phyloP scores from a whole-genome alignment of 2,113 vertebrate genomes.

The Brachypodius melanocephalos region DNA sequence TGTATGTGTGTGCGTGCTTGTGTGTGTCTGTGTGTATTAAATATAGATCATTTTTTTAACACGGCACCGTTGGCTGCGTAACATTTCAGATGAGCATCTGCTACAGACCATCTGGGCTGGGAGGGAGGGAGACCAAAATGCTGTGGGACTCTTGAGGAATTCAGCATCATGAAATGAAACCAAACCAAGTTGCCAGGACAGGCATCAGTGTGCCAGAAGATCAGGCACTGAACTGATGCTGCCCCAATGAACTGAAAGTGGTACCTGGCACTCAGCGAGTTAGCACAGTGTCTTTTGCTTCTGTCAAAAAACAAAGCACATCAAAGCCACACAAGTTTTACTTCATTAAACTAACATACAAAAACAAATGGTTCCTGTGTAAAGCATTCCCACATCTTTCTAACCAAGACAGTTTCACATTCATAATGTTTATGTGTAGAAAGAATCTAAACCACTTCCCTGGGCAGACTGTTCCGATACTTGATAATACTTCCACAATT shows the following conservation, averaged over 20 bases:
- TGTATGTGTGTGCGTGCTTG: neutral
- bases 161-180: neutral
- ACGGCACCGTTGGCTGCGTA: fast-evolving
- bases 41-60: constrained; percentile 10
- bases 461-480: neutral
- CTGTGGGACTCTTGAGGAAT: neutral
- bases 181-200: neutral
- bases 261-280: neutral
- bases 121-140: neutral
- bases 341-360: neutral
- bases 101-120: constrained; percentile 41
- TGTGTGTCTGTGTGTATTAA: constrained; percentile 14
- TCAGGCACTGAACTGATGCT: neutral
- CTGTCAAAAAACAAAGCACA: neutral
- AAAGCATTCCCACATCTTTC: neutral
- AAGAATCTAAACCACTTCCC: neutral
- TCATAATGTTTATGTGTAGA: neutral
- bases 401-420: neutral
- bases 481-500: neutral
- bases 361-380: neutral
- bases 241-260: neutral
- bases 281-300: neutral
- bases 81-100: constrained; percentile 32
- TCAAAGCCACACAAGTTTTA: neutral
- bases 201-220: neutral